phyloP scores from a whole-genome alignment of 2,113 vertebrate genomes.

The Proteles cristata region DNA sequence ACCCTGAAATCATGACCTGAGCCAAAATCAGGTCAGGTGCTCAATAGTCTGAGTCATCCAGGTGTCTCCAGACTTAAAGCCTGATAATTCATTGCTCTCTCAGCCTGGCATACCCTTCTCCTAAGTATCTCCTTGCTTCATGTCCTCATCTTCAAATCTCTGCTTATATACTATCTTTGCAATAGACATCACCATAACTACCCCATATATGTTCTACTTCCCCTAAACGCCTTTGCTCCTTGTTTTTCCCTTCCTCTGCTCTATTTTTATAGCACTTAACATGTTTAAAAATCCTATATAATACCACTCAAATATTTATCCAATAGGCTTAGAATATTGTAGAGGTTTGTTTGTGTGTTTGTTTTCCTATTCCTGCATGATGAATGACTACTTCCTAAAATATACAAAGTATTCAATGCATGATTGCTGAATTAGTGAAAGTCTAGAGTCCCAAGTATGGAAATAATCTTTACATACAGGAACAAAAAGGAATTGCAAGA shows the following conservation, averaged over 20 bases:
- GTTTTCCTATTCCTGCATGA: not conserved
- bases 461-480: not conserved
- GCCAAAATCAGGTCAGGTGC: too few species aligned
- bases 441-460: not conserved
- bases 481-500: not conserved
- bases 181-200: not conserved
- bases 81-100: not conserved
- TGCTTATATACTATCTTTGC: not conserved
- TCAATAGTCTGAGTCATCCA: too few species aligned
- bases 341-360: not conserved
- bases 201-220: fast-evolving
- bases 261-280: not conserved
- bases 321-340: not conserved
- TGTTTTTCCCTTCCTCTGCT: not conserved
- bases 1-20: too few species aligned
- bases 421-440: not conserved
- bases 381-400: not conserved
- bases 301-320: not conserved
- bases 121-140: not conserved
- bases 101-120: not conserved
- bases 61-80: too few species aligned
- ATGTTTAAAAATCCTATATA: not conserved
- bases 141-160: not conserved
- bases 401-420: not conserved
- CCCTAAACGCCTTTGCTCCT: not conserved